Percentiles rank a stretch among this genome's conserved stretches.
These are phyloP conservation scores for Peromyscus maniculatus DNA, from an alignment of 2,113 vertebrate genomes.

Conservation along the genomic window DNA sequence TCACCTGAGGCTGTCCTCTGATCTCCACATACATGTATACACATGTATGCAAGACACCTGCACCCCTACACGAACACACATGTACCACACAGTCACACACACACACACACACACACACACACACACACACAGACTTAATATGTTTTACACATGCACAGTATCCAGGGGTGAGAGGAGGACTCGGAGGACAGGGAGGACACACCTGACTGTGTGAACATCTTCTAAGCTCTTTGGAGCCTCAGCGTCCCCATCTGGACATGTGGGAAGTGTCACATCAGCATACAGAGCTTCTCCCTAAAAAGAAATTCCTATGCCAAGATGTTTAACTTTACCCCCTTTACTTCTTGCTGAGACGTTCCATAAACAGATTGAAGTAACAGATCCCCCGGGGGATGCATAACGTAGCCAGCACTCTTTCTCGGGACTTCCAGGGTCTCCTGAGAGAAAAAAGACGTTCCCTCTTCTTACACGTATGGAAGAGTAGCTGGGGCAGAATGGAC, in stretches of 20 bases:
- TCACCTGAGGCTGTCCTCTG: too few relatives aligned
- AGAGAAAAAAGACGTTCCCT: neutral
- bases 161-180: neutral
- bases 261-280: neutral
- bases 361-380: neutral
- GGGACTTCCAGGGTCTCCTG: slow-evolving; percentile 3
- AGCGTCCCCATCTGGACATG: neutral
- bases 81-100: neutral
- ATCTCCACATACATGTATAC: neutral
- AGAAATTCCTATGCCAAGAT: slow-evolving; percentile 3
- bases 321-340: neutral
- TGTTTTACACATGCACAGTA: neutral
- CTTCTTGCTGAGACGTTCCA: neutral
- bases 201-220: neutral
- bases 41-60: neutral
- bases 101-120: neutral
- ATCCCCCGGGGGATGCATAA: neutral
- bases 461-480: neutral
- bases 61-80: too few relatives aligned
- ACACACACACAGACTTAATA: neutral
- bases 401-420: neutral
- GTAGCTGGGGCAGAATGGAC: neutral
- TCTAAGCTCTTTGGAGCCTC: neutral
- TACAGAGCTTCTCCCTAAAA: slow-evolving; percentile 5
- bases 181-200: neutral